Evolutionary conservation across 2,888 invertebrate genomes (phyloP), one percentile per base, ranked within the genome.

Genomic region (Trichogramma evanescens): DNA sequence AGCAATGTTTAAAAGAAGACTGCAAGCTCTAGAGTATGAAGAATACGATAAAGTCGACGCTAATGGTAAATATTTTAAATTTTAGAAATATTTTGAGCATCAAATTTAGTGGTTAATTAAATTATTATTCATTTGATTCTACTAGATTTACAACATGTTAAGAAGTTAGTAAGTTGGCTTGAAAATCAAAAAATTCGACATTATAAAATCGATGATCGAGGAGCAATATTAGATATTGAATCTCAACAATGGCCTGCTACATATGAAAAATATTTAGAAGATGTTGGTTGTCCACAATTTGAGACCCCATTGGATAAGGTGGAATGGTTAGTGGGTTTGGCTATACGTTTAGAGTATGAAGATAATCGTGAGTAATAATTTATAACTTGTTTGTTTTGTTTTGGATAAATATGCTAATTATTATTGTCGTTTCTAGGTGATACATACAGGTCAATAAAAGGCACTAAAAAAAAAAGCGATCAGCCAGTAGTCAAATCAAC

Each of bases 151-250:
- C 84, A 84, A 64, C 86, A 89, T 70, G 89, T 92, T 73, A 85
- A 91, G 54, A 89, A 87, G 71, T 81, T 93, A 39, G 83, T 95
- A 38, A 79, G 90, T 1, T 97, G 96, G 97, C 75, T 97, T 58
- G 97, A 97, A 79, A 92, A 94, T 73, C 93, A 94, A 76, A 93
- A 93, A 79, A 93, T 97, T 66, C 86, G 95, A 8, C 87, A 89
- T 67, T 93, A 93, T 68, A 88, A 88, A 73, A 89, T 92, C 59
- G 91, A 93, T 72, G 90, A 92, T 65, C 82, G 93, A 8, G 85
- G 83, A 66, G 82, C 80, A 0, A 77, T 97, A n/a, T 83, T 91
- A 50, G 84, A 89, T 66, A 82, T 88, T 2, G 80, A 82, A 44
- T 83, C 85, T 8, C 69, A 79, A 3, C 78, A 83, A 54, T 96